phyloP scores from a whole-genome alignment of 2,797 vertebrate species.

The Philypnodon macrostomus region DNA sequence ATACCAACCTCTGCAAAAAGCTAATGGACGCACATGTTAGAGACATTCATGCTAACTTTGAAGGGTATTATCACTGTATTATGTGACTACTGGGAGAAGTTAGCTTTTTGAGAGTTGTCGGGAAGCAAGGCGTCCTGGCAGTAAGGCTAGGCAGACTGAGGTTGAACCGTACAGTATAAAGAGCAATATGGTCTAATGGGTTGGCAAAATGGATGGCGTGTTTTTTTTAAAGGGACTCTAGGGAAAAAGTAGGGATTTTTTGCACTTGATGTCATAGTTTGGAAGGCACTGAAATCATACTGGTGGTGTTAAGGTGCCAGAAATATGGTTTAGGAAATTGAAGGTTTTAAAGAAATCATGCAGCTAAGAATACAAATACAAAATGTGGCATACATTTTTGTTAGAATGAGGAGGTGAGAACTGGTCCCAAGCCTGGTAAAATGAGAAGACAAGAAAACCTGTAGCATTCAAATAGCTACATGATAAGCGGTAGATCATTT shows the following conservation, averaged over 20 bases:
- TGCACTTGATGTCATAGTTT: not conserved
- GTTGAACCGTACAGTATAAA: slow-evolving; percentile 1
- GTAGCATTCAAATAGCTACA: too few species aligned
- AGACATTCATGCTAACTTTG: not conserved
- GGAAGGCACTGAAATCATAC: not conserved
- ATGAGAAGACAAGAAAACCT: too few species aligned
- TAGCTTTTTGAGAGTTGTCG: slow-evolving; percentile 6
- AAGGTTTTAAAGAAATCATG: not conserved
- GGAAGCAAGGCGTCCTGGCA: not conserved
- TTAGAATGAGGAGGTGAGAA: too few species aligned
- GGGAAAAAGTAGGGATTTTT: not conserved
- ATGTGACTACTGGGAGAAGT: not conserved
- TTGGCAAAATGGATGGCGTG: not conserved
- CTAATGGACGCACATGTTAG: slow-evolving; percentile 6
- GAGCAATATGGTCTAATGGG: not conserved
- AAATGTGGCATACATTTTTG: too few species aligned
- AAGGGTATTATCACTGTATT: slow-evolving; percentile 4
- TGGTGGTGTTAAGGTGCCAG: not conserved
- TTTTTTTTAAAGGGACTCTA: not conserved
- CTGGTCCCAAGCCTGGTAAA: too few species aligned
- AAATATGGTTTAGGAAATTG: not conserved
- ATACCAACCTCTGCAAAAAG: slow-evolving; percentile 3
- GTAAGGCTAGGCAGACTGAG: not conserved
- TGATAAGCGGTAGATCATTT: too few species aligned
- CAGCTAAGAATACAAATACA: not conserved